Evolutionary conservation across 2,113 vertebrate species (phyloP), one percentile per base, ranked within the genome.

Genomic region (Castor canadensis): DNA sequence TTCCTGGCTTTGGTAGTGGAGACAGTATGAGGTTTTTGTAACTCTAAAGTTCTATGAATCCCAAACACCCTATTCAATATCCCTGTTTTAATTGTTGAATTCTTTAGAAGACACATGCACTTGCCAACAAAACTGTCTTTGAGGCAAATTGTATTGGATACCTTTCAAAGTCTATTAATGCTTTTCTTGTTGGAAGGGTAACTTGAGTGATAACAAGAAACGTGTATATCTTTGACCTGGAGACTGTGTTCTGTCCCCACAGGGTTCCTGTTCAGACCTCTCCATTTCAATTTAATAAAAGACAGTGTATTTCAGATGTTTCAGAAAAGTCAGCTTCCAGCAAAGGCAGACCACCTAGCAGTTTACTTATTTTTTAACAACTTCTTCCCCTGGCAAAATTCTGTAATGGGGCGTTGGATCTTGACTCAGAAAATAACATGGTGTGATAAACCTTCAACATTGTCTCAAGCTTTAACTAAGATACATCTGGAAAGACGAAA

Each of bases 201-300:
- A 76, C 17, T 67, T 93, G 40, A 17, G 7, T 40, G 87, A 86
- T 90, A 88, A 90, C n/a, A 60, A 82, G 54, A 83, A 52, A 58
- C 43, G 67, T 40, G n/a, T 45, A 30, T 49, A 49, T 22, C 67
- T 96, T 93, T 93, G 38, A 64, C 93, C 87, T 26, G 0, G 6
- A 77, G 45, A 79, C 40, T 82, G 56, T 45, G 16, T 96, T 95
- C 64, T 64, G 10, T 58, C 47, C 79, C 82, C 69, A 38, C 16
- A 87, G 94, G 84, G 16, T 15, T 92, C 62, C 69, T 75, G 52
- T 28, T n/a, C 45, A 90, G 58, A 94, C 17, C 22, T 77, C 43
- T 93, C 69, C 45, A 69, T 89, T 95, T 90, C 62, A 71, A 32
- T 92, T 92, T 88, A 77, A 85, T 93, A 93, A 96, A 96, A 95